Evolutionary conservation across 2,113 vertebrate species (phyloP).

Genomic region (Ariopsis seemanni): DNA sequence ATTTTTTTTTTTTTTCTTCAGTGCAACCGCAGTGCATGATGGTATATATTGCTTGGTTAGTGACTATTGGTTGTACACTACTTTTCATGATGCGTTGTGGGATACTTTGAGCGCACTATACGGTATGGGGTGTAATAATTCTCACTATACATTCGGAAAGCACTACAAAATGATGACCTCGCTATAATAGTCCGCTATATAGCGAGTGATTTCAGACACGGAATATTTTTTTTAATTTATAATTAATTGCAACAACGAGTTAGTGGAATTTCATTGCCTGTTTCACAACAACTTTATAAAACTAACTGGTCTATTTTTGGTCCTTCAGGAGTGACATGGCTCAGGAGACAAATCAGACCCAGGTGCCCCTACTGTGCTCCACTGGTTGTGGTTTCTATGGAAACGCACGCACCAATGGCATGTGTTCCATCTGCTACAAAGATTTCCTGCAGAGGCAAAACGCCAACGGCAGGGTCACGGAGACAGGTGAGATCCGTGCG

Average conservation of each 20-base stretch:
- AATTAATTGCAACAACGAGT: not conserved
- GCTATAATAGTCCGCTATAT: no score
- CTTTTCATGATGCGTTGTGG: no score
- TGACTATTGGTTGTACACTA: no score
- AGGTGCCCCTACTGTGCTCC: constrained; percentile 85
- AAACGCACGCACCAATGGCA: constrained; percentile 84
- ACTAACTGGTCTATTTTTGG: not conserved
- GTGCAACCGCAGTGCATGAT: no score
- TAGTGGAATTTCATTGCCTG: not conserved
- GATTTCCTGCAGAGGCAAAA: constrained; percentile 87
- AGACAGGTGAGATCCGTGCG: constrained; percentile 75
- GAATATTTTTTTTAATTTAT: not conserved
- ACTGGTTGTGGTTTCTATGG: constrained; percentile 90
- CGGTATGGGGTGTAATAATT: no score
- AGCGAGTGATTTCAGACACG: no score
- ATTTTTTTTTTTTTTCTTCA: no score
- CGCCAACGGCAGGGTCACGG: constrained; percentile 80
- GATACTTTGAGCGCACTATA: no score
- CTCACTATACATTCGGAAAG: no score
- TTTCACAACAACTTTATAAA: not conserved
- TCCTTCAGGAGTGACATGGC: constrained; percentile 77
- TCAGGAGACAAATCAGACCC: constrained; percentile 89
- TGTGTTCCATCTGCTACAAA: constrained; percentile 90
- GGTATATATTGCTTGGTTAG: no score
- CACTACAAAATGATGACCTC: no score